Base-by-base conservation (phyloP, 2,797 vertebrate species). In the Malurus splendens region DNA sequence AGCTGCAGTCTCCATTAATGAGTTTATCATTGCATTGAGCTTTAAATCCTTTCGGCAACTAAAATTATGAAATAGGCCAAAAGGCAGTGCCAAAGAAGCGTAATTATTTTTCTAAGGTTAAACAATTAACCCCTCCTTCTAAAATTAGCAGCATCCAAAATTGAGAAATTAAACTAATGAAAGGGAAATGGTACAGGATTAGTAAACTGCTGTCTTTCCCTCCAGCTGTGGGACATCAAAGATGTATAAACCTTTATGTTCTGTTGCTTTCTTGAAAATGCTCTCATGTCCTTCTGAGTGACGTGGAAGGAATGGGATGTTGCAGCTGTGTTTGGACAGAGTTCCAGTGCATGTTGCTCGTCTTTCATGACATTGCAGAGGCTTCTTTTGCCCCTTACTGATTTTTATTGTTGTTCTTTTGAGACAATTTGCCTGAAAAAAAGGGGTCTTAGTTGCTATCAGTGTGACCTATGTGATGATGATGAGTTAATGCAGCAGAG, bases 171-270 rank as follows among this genome's bases (percentile, higher is more conserved):
- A 41, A 74, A 41, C 36, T 65, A 86, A 41, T 55, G 57, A 75
- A 87, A 72, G 51, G n/a, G 59, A 78, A 87, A 60, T 65, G 30
- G 48, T 44, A 27, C 39, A 36, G 51, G n/a, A 82, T 82, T 36
- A 85, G 45, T 30, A 39, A 59, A 57, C 52, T 72, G 18, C 52
- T 68, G 42, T 52, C 57, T 74, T 90, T 82, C 42, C 32, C 70
- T 82, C 54, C 82, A 82, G 66, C 66, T 87, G 55, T 59, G n/a
- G 44, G 25, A 65, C 62, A 78, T 72, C 88, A 81, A 74, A 92
- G 36, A 54, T 18, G 9, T 61, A 4, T 67, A 71, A 72, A 32
- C 62, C 24, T 68, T 78, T 22, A 12, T 59, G 39, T 87, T 57
- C 67, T 55, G 19, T 48, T 47, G 32, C 41, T 92, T 74, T 89